Percentiles rank a stretch among this genome's conserved stretches.
phyloP scores from a whole-genome alignment of 2,888 invertebrate genomes.

The Cremastinae sp. region DNA sequence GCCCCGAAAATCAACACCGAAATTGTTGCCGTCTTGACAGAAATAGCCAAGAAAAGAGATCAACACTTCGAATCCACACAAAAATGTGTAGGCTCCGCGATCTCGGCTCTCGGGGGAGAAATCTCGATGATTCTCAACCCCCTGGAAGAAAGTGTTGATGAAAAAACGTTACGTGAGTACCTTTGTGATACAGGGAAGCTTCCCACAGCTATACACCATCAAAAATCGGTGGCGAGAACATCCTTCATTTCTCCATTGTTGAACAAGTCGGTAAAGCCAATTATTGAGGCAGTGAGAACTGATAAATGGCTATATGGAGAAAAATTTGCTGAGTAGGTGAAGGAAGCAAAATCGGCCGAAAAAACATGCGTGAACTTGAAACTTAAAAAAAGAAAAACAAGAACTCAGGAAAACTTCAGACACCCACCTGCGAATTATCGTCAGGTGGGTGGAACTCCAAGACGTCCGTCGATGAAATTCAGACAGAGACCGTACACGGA shows the following conservation, averaged over 20 bases:
- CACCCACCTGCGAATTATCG: constrained; percentile 28
- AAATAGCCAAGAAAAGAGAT: constrained; percentile 48
- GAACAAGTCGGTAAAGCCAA: constrained; percentile 35
- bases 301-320: constrained; percentile 29
- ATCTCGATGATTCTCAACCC: constrained; percentile 33
- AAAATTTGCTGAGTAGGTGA: constrained; percentile 21
- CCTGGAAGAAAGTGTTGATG: constrained; percentile 32
- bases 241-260: constrained; percentile 46
- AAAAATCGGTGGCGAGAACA: constrained; percentile 38
- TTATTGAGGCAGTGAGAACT: constrained; percentile 28
- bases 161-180: constrained; percentile 8
- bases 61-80: constrained; percentile 43
- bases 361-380: constrained; percentile 9
- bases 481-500: constrained; percentile 2
- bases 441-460: constrained; percentile 14
- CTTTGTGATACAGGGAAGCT: constrained; percentile 42
- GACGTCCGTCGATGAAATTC: constrained; percentile 13
- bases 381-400: constrained; percentile 25
- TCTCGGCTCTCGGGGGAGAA: constrained; percentile 36
- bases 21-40: constrained; percentile 30
- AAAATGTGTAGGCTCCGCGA: constrained; percentile 48
- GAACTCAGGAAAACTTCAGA: constrained; percentile 25
- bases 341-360: constrained; percentile 21
- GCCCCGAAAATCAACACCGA: constrained; percentile 54
- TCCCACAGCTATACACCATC: constrained; percentile 32